These are phyloP conservation scores for Anguilla anguilla DNA, from an alignment of 2,797 vertebrate species.

Conservation along the genomic window DNA sequence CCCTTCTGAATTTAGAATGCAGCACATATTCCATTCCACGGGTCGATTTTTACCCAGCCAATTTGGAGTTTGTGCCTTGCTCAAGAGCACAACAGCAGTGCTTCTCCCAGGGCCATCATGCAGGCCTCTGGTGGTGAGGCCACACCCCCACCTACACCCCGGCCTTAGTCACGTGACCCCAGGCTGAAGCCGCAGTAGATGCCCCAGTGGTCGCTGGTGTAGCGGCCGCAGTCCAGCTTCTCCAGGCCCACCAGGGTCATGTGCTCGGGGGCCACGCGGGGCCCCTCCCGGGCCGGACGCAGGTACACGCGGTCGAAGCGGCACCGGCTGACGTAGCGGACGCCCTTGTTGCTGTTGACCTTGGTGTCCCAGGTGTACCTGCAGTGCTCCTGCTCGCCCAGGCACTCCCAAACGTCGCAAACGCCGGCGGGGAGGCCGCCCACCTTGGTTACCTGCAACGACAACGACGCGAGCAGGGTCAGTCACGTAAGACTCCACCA, in stretches of 20 bases:
- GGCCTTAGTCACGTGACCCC: conserved; percentile 18
- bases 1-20: neutral
- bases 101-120: neutral
- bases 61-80: neutral
- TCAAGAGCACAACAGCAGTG: neutral
- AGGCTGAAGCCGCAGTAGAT: conserved; percentile 81
- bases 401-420: conserved; percentile 86
- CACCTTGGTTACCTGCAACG: conserved; percentile 78
- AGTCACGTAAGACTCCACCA: too few species aligned
- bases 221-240: conserved; percentile 89
- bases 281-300: conserved; percentile 65
- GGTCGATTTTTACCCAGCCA: neutral
- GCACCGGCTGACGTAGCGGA: conserved; percentile 70
- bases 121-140: too few species aligned
- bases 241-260: conserved; percentile 89
- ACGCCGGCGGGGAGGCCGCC: conserved; percentile 77
- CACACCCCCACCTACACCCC: neutral
- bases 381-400: conserved; percentile 86
- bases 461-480: neutral
- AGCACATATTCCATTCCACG: neutral
- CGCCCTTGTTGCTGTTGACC: conserved; percentile 82
- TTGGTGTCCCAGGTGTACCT: conserved; percentile 94
- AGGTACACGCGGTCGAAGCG: conserved; percentile 91
- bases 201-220: conserved; percentile 96
- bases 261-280: conserved; percentile 75